These are phyloP conservation scores for Caiman crocodilus DNA, from an alignment of 2,797 vertebrate genomes.

Conservation along the genomic window DNA sequence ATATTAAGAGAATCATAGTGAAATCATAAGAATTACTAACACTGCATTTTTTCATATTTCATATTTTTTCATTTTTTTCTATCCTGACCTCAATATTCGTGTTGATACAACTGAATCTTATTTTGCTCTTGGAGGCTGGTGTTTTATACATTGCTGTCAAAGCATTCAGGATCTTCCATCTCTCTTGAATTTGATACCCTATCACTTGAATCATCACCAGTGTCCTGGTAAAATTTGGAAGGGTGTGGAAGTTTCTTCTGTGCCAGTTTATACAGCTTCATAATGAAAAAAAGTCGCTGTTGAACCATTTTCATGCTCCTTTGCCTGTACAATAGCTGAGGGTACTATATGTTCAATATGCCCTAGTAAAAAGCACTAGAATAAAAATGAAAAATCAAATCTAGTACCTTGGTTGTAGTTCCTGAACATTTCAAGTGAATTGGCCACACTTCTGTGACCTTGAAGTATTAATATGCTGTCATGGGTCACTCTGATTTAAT, in stretches of 20 bases:
- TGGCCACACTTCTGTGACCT: not conserved
- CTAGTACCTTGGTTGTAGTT: not conserved
- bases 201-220: not conserved
- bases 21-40: not conserved
- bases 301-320: not conserved
- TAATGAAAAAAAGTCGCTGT: not conserved
- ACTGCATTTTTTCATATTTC: not conserved
- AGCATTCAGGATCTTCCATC: not conserved
- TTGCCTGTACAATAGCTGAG: not conserved
- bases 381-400: not conserved
- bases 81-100: not conserved
- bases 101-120: not conserved
- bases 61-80: too few species aligned
- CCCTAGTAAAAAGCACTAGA: not conserved
- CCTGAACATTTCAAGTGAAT: not conserved
- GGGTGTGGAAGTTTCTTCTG: not conserved
- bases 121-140: not conserved
- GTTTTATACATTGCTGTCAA: not conserved
- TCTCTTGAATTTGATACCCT: not conserved
- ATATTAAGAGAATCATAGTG: not conserved
- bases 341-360: not conserved
- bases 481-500: fast-evolving
- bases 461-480: not conserved
- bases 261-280: not conserved
- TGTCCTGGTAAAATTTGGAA: not conserved